Evolutionary conservation across 2,797 vertebrate species (phyloP).

Genomic region (Psittacula echo): DNA sequence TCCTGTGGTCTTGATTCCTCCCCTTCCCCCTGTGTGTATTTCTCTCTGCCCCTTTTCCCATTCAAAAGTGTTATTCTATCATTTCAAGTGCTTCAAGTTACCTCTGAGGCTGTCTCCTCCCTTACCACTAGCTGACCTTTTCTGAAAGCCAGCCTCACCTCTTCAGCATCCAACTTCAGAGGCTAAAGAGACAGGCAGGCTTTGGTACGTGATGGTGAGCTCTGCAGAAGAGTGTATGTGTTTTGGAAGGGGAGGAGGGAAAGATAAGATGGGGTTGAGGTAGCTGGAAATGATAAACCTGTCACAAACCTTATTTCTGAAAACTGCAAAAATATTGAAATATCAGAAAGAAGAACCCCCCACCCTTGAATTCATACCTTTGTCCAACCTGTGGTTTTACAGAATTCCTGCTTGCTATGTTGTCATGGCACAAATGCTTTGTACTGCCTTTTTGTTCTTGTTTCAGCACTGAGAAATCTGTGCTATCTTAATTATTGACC

Average conservation of each 20-base stretch:
- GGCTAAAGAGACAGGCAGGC: slow-evolving; percentile 15
- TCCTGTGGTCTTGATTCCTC: background rate
- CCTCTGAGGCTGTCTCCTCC: slow-evolving; percentile 35
- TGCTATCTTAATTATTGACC: slow-evolving; percentile 57
- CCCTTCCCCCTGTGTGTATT: background rate
- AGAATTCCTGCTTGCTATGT: background rate
- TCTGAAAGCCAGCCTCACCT: slow-evolving; percentile 21
- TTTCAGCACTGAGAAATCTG: background rate
- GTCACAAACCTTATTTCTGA: background rate
- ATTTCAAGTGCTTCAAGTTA: background rate
- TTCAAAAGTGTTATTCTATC: background rate
- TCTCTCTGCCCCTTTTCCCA: background rate
- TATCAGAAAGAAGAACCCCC: background rate
- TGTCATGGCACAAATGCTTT: background rate
- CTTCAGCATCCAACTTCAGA: background rate
- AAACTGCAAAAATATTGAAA: background rate
- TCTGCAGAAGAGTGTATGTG: background rate
- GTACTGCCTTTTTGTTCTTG: slow-evolving; percentile 33
- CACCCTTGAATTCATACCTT: background rate
- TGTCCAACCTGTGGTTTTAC: slow-evolving; percentile 1
- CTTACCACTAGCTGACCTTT: slow-evolving; percentile 27
- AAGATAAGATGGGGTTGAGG: background rate
- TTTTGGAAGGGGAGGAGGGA: background rate
- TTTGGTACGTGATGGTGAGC: background rate
- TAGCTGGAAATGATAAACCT: background rate